Conservation (phyloP, 2,888 invertebrate species). For the Drosophila mimetica region DNA sequence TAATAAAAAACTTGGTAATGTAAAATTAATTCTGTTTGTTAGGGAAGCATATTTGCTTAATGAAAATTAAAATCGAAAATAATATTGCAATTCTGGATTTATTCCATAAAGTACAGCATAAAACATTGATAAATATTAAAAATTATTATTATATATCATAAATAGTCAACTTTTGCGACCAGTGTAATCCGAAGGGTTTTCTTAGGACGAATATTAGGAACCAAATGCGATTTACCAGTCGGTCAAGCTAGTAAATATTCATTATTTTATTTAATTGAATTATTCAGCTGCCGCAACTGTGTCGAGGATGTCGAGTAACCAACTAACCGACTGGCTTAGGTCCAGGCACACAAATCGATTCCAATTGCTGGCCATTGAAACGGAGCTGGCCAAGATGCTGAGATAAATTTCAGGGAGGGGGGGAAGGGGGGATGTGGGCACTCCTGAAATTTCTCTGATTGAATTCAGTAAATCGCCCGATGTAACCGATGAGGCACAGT, state of each 20-base stretch:
- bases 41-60: too few relatives aligned
- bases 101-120: too few relatives aligned
- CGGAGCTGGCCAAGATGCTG: conserved; percentile 28
- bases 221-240: conserved; percentile 40
- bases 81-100: too few relatives aligned
- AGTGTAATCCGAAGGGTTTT: conserved; percentile 3
- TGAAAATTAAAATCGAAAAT: too few relatives aligned
- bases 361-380: conserved; percentile 32
- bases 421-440: background rate
- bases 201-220: background rate
- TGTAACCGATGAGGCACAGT: conserved; percentile 10
- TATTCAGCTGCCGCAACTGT: conserved; percentile 60
- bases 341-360: conserved; percentile 29
- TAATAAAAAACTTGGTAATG: too few relatives aligned
- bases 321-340: conserved; percentile 23
- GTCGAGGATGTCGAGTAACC: conserved; percentile 14
- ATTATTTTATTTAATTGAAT: conserved; percentile 77
- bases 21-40: too few relatives aligned
- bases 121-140: too few relatives aligned
- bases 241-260: conserved; percentile 65
- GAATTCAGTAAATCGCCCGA: conserved; percentile 31
- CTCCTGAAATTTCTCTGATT: conserved; percentile 34
- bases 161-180: background rate
- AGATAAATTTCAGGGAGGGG: background rate
- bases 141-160: too few relatives aligned